These are phyloP conservation scores for Pterocles orientalis DNA, from an alignment of 2,113 vertebrate species.

Conservation along the genomic window DNA sequence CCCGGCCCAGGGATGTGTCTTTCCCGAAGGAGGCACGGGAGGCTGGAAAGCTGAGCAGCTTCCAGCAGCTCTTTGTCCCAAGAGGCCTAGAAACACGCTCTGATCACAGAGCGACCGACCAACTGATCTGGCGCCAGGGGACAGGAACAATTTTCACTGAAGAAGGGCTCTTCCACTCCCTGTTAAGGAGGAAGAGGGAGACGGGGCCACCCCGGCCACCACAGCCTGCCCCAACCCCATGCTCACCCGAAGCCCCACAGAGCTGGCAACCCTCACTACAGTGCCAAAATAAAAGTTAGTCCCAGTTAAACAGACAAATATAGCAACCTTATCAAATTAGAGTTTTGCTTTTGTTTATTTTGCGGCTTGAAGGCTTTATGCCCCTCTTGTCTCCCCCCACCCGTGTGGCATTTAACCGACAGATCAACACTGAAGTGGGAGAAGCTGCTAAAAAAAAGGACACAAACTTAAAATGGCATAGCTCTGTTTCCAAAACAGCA, in stretches of 20 bases:
- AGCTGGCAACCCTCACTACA: rapidly evolving
- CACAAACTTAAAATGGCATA: not conserved
- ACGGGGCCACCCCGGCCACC: not conserved
- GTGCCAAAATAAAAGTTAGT: not conserved
- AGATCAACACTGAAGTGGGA: not conserved
- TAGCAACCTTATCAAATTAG: not conserved
- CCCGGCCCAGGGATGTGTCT: not conserved
- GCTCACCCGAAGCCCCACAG: not conserved
- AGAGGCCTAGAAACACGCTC: not conserved
- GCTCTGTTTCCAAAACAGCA: not conserved
- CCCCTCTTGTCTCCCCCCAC: not conserved
- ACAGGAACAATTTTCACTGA: not conserved
- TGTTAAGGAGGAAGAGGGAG: rapidly evolving
- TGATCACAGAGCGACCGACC: not conserved
- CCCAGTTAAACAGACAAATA: not conserved
- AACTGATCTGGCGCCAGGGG: rapidly evolving
- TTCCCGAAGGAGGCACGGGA: not conserved
- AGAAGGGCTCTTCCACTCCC: not conserved
- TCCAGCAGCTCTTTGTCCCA: not conserved
- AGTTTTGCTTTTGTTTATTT: not conserved
- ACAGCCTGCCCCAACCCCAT: not conserved
- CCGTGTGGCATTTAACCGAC: not conserved
- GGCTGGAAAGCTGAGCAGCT: rapidly evolving
- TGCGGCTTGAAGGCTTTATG: not conserved
- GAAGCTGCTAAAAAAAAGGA: not conserved